Conservation (phyloP, 2,797 vertebrate species). For the Melopsittacus undulatus region DNA sequence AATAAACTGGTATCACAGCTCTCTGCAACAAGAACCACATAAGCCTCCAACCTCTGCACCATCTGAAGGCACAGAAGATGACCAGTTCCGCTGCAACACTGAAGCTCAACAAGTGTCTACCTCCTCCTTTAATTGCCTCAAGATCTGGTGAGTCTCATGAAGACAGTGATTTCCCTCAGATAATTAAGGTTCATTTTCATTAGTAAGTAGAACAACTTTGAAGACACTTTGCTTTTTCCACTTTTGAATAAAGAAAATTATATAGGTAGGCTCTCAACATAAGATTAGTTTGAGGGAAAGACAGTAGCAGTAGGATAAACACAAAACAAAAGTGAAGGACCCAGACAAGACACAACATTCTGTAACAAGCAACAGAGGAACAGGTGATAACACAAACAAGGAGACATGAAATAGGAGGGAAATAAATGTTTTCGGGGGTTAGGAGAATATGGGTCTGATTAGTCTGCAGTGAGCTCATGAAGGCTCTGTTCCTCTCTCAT, state of each 20-base stretch:
- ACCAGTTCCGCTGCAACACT: not conserved
- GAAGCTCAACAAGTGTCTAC: not conserved
- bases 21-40: not conserved
- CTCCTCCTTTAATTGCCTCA: not conserved
- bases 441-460: not conserved
- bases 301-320: not conserved
- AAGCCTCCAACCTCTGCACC: not conserved
- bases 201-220: not conserved
- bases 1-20: not conserved
- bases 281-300: accelerated
- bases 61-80: not conserved
- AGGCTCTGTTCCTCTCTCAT: not conserved
- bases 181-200: not conserved
- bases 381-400: not conserved
- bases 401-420: not conserved
- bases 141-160: not conserved
- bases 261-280: not conserved
- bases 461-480: not conserved
- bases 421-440: not conserved
- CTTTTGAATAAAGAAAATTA: not conserved
- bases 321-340: not conserved
- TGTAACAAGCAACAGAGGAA: not conserved
- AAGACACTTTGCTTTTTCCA: not conserved
- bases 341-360: not conserved
- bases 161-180: not conserved